Percentiles rank a stretch among this genome's conserved stretches.
Conservation (phyloP, 1,140 invertebrate species). For the Mercenaria mercenaria region DNA sequence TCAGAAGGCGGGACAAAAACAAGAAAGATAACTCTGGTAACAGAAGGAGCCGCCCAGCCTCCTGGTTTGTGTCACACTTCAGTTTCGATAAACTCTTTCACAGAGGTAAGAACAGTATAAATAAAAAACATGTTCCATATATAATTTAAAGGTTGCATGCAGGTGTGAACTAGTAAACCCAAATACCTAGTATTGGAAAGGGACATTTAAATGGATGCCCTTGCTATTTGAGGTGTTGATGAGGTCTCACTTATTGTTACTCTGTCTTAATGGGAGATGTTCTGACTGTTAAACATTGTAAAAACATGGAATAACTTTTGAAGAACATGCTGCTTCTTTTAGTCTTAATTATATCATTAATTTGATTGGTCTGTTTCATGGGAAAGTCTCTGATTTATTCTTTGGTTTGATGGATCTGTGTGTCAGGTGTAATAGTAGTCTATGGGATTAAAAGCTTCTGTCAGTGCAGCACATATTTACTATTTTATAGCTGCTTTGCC, state of each 20-base stretch:
- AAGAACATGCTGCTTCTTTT: too few species aligned
- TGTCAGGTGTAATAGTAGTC: neutral
- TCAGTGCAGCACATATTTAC: neutral
- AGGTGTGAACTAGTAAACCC: too few species aligned
- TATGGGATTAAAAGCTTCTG: neutral
- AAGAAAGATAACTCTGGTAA: conserved; percentile 58
- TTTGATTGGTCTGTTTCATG: neutral
- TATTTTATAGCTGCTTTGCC: neutral
- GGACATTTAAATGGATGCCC: too few species aligned
- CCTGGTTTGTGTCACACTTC: conserved; percentile 67
- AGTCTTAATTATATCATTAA: too few species aligned
- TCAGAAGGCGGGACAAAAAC: conserved; percentile 53
- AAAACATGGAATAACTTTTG: too few species aligned
- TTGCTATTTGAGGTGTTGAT: too few species aligned
- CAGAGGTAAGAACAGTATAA: conserved; percentile 65
- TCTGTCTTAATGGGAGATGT: too few species aligned
- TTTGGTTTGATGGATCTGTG: neutral
- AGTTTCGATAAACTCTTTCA: conserved; percentile 66
- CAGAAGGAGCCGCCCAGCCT: conserved; percentile 57
- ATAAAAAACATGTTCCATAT: too few species aligned
- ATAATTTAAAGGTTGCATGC: too few species aligned
- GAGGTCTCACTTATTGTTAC: too few species aligned
- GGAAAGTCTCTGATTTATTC: neutral
- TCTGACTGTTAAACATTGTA: too few species aligned
- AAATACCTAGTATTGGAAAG: too few species aligned